phyloP scores from a whole-genome alignment of 2,888 invertebrate genomes.

The Tipula helvola region DNA sequence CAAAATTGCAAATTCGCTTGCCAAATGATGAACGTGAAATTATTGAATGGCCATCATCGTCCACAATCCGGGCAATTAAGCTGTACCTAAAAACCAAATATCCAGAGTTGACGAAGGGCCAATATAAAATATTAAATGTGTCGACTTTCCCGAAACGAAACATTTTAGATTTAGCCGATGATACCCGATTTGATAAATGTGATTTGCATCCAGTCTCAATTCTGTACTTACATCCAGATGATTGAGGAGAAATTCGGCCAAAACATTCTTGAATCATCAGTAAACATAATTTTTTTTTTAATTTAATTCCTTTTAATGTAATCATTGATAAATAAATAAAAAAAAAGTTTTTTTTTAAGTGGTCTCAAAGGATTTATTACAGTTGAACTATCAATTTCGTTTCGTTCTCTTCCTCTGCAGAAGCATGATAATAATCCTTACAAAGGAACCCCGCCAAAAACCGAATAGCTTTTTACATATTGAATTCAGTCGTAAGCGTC shows the following conservation, averaged over 20 bases:
- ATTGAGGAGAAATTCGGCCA: slow-evolving; percentile 20
- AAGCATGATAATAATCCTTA: no score
- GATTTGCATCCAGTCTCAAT: slow-evolving; percentile 34
- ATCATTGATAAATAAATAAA: not conserved
- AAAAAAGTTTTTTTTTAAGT: not conserved
- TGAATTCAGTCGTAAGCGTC: no score
- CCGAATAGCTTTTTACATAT: no score
- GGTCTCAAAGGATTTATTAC: not conserved
- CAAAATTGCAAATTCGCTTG: slow-evolving; percentile 17
- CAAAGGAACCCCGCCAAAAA: no score
- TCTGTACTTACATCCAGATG: slow-evolving; percentile 31
- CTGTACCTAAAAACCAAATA: slow-evolving; percentile 29
- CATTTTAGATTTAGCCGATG: slow-evolving; percentile 26
- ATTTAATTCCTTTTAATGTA: slow-evolving; percentile 4
- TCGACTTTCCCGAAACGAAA: slow-evolving; percentile 32
- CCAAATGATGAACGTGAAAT: slow-evolving; percentile 26
- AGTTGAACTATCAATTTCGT: no score
- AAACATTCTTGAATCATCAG: not conserved
- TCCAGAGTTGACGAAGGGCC: slow-evolving; percentile 26
- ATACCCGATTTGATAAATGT: slow-evolving; percentile 28
- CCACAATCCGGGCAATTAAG: slow-evolving; percentile 27
- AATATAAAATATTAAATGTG: slow-evolving; percentile 28
- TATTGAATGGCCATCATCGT: slow-evolving; percentile 33
- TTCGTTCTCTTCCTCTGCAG: no score
- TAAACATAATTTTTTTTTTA: not conserved